Percentiles rank a stretch among this genome's conserved stretches.
These are phyloP conservation scores for Leptopilina myrica DNA, from an alignment of 2,888 invertebrate genomes.

Conservation along the genomic window DNA sequence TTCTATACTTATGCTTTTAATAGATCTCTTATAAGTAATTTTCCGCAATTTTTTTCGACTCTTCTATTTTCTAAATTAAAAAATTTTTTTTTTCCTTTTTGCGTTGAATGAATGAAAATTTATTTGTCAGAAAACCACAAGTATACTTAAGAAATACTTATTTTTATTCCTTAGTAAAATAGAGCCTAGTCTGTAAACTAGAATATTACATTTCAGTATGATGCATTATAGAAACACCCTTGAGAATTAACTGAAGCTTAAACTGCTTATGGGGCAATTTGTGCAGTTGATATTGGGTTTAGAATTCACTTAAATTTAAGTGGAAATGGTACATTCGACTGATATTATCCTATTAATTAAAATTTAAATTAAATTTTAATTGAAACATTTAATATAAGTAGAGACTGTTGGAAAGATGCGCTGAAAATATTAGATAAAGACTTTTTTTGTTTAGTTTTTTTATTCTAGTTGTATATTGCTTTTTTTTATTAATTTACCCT, in stretches of 20 bases:
- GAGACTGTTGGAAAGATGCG: not conserved
- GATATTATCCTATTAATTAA: slow-evolving; percentile 6
- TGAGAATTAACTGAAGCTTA: slow-evolving; percentile 14
- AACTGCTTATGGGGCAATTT: slow-evolving; percentile 4
- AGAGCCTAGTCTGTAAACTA: not conserved
- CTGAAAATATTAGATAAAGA: too few species aligned
- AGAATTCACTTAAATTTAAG: not conserved
- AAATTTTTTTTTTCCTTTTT: too few species aligned
- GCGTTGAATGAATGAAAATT: too few species aligned
- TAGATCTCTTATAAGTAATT: too few species aligned
- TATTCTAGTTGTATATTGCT: too few species aligned
- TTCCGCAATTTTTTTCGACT: too few species aligned
- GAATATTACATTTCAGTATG: not conserved
- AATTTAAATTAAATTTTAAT: slow-evolving; percentile 12
- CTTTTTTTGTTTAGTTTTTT: too few species aligned
- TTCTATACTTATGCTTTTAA: too few species aligned
- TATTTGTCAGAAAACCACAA: too few species aligned
- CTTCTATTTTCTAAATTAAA: too few species aligned
- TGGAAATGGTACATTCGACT: not conserved
- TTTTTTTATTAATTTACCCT: too few species aligned
- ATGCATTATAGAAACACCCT: not conserved
- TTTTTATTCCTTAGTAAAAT: not conserved
- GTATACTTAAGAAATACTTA: too few species aligned
- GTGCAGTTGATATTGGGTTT: slow-evolving; percentile 9
- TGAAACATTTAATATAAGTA: not conserved